Base-by-base conservation (phyloP, 2,888 invertebrate genomes). In the Callosobruchus maculatus region DNA sequence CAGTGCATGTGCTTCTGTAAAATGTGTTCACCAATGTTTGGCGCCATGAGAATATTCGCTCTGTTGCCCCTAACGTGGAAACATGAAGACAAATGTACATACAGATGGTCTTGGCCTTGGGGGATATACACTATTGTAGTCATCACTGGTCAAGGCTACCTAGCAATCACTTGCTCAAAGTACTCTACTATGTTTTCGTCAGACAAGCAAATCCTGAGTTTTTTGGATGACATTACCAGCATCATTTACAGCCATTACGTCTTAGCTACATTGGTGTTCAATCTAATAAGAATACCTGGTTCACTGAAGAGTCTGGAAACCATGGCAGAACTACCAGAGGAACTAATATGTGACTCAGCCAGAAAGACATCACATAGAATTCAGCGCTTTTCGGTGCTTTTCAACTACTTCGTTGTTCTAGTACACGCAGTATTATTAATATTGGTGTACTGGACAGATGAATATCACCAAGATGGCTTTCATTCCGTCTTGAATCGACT, bases 311-410 rank as follows among this genome's bases (percentile, higher is more conserved):
- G 83, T 0, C 76, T 86, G 7, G 86, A 86, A 74, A 79, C 78
- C 13, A 78, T 84, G 2, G 72, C 75, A 0, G 75, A 77, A 21
- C 75, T 85, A 18, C 75, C 83, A 21, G 81, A 85, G 74, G 84
- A 84, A n/a, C 72, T 87, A 2, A 82, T 84, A 3, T 87, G 87
- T 71, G 79, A 82, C 26, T 82, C 83, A 0, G 80, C 86, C 0
- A 80, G 83, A 72, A 74, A 72, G 76, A 80, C 77, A 68, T 78
- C 79, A 1, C 30, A 74, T 20, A 76, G 75, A 13, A 72, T 83
- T 0, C 49, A 49, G 18, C 49, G 18, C 1, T 13, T 13, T 18
- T 13, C 18, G 49, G 18, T 49, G 13, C 18, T 13, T 49, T 3
- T 49, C 13, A 49, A 49, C 13, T 49, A 49, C 13, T 3, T 49